Percentiles rank a stretch among this genome's conserved stretches.
phyloP scores from a whole-genome alignment of 2,113 vertebrate genomes.

The Origma solitaria region DNA sequence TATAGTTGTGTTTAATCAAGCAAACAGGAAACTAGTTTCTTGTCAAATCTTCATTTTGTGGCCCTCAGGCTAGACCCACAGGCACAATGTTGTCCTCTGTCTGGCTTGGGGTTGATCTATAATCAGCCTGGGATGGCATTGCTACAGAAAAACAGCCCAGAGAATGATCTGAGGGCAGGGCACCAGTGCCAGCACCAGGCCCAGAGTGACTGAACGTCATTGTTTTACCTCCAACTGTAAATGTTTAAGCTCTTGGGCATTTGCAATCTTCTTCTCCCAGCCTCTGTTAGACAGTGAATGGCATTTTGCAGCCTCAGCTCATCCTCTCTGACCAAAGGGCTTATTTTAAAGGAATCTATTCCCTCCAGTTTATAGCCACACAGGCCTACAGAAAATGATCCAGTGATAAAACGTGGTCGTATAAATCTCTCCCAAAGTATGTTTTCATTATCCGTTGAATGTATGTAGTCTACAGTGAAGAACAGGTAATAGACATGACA shows the following conservation, averaged over 20 bases:
- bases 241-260: background rate
- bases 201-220: background rate
- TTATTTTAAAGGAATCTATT: background rate
- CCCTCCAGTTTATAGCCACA: background rate
- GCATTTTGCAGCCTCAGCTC: background rate
- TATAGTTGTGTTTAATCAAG: background rate
- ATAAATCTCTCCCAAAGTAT: background rate
- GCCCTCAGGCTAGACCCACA: background rate
- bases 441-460: background rate
- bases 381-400: background rate
- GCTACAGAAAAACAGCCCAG: background rate
- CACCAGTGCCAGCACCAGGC: background rate
- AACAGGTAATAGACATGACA: background rate
- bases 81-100: background rate
- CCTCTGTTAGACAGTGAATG: background rate
- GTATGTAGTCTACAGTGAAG: background rate
- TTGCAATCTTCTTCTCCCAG: background rate
- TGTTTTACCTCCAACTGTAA: background rate
- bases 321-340: background rate
- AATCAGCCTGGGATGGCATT: background rate
- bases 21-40: background rate
- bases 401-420: background rate
- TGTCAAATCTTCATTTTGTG: background rate
- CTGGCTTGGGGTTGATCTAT: background rate
- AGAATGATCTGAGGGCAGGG: background rate